Evolutionary conservation across 2,888 invertebrate species (phyloP).

Genomic region (Andrena praecox): DNA sequence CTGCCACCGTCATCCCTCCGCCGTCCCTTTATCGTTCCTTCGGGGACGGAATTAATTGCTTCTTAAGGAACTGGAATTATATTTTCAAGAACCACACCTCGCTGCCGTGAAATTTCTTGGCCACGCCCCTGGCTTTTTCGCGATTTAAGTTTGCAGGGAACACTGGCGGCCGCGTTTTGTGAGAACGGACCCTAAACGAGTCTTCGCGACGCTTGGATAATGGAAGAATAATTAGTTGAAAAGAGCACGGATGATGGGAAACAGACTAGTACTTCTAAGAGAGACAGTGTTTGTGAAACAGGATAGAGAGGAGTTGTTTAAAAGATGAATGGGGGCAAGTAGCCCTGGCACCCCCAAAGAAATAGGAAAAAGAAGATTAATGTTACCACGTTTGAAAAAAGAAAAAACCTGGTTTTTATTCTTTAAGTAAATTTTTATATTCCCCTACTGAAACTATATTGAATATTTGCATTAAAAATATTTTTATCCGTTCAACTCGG

Average conservation of each 20-base stretch:
- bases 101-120: conserved; percentile 22
- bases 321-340: too few species aligned
- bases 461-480: too few species aligned
- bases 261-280: background rate
- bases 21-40: conserved; percentile 71
- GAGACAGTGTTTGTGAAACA: background rate
- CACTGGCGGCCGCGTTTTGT: background rate
- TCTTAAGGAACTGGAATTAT: conserved; percentile 82
- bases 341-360: too few species aligned
- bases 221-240: conserved; percentile 23
- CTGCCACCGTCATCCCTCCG: conserved; percentile 36
- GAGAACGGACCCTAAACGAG: conserved; percentile 26
- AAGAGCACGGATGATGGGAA: background rate
- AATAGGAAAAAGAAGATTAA: too few species aligned
- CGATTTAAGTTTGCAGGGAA: background rate
- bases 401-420: too few species aligned
- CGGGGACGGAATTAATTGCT: conserved; percentile 82
- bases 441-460: too few species aligned
- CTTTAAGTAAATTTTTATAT: too few species aligned
- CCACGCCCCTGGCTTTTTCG: background rate
- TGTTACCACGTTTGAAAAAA: too few species aligned
- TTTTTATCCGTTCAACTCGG: too few species aligned
- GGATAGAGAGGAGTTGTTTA: background rate
- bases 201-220: background rate
- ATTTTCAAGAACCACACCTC: conserved; percentile 76